Base-by-base conservation (phyloP, 2,113 vertebrate genomes). In the Tenrec ecaudatus region DNA sequence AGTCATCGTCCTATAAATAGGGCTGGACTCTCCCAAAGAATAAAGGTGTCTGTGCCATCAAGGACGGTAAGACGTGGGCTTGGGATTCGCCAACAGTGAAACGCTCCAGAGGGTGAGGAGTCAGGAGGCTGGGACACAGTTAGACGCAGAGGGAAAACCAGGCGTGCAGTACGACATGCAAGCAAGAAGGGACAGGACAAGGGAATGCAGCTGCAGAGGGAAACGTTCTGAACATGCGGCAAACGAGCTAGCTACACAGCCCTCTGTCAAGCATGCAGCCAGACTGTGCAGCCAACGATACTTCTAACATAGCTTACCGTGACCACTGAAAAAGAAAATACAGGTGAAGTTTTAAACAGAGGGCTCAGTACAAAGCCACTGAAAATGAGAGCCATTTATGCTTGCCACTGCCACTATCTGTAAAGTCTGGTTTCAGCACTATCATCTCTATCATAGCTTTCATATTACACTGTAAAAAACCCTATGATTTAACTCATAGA, bases 11-110 rank as follows among this genome's bases (percentile, higher is more conserved):
- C 83, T 11, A 10, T 1, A 81, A 47, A 9, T 33, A 7, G 47
- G 31, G 92, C 20, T 76, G 47, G 90, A 92, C 90, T 89, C 68
- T 23, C 20, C 64, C 38, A 20, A 89, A 66, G 58, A 92, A 53
- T 71, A 66, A 86, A 76, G 77, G 0, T 79, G 10, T 36, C 27
- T 84, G 62, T 29, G 38, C 23, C 80, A 80, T 76, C 36, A 78
- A 19, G 69, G 40, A 84, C 8, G 43, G 12, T 90, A 38, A 85
- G 27, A 88, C n/a, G 8, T 31, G 62, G 33, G 23, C 9, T 36
- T 62, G 25, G 57, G 25, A 93, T 80, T 62, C 4, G 14, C 23
- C 6, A 73, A 58, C 7, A 86, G 87, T 64, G 47, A 27, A 86
- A 86, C 43, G 53, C 22, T 87, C 19, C 0, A 77, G 43, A 79